phyloP scores from a whole-genome alignment of 2,113 vertebrate genomes.

The Emydura subglobosa region DNA sequence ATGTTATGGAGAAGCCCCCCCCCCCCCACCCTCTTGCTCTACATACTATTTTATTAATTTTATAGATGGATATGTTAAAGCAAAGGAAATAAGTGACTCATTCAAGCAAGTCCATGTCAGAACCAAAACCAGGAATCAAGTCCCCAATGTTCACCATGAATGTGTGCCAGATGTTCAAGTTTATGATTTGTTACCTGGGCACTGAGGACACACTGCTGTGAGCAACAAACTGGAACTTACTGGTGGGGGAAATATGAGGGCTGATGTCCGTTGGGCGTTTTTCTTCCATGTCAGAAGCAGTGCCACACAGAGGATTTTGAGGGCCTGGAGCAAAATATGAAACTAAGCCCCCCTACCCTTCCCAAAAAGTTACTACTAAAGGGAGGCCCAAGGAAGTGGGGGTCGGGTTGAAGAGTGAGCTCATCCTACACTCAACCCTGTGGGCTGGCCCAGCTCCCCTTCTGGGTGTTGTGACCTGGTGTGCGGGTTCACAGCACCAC shows the following conservation, averaged over 20 bases:
- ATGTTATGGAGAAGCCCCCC: background rate
- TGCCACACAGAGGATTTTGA: background rate
- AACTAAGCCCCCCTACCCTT: background rate
- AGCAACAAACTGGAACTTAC: background rate
- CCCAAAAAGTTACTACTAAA: background rate
- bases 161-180: background rate
- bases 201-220: background rate
- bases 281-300: background rate
- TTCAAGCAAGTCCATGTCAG: background rate
- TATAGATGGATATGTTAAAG: background rate
- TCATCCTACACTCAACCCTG: background rate
- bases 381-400: background rate
- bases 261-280: background rate
- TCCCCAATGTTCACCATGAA: background rate
- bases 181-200: background rate
- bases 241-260: background rate
- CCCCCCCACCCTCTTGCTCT: background rate
- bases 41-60: too few species aligned
- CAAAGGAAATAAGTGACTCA: background rate
- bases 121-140: background rate
- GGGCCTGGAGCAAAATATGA: background rate
- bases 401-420: background rate
- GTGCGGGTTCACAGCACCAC: background rate
- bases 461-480: background rate
- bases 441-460: too few species aligned